Conservation (phyloP, 2,113 vertebrate species). For the Caranx melampygus region DNA sequence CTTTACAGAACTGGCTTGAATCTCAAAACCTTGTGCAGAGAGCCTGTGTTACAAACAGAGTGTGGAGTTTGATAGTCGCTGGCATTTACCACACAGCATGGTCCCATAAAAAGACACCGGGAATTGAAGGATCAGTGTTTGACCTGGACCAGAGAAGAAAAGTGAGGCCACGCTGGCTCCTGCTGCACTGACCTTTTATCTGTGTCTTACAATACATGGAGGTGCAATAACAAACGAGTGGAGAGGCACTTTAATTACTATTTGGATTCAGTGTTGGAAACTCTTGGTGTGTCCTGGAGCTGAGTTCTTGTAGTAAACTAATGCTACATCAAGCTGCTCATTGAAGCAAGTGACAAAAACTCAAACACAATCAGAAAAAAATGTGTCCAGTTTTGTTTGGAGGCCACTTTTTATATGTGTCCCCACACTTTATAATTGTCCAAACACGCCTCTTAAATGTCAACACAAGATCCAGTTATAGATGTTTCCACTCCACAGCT, state of each 20-base stretch:
- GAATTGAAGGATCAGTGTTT: neutral
- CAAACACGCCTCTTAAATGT: neutral
- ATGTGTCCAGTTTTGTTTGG: neutral
- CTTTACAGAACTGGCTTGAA: neutral
- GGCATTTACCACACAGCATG: neutral
- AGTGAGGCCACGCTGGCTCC: neutral
- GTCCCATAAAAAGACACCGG: neutral
- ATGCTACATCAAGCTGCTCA: too few species aligned
- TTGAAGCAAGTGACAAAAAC: neutral
- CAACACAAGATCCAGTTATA: too few species aligned
- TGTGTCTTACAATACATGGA: neutral
- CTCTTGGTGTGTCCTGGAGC: neutral
- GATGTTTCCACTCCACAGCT: too few species aligned
- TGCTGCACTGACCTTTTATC: neutral
- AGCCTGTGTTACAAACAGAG: neutral
- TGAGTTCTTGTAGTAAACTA: neutral
- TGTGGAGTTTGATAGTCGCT: neutral
- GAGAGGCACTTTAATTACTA: neutral
- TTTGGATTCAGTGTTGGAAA: neutral
- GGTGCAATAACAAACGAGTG: neutral
- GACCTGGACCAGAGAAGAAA: neutral
- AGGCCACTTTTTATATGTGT: neutral
- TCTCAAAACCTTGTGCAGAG: neutral
- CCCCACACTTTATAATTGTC: neutral
- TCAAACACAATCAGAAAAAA: neutral